Evolutionary conservation across 1,140 invertebrate genomes (phyloP).

Genomic region (Drosophila simulans): DNA sequence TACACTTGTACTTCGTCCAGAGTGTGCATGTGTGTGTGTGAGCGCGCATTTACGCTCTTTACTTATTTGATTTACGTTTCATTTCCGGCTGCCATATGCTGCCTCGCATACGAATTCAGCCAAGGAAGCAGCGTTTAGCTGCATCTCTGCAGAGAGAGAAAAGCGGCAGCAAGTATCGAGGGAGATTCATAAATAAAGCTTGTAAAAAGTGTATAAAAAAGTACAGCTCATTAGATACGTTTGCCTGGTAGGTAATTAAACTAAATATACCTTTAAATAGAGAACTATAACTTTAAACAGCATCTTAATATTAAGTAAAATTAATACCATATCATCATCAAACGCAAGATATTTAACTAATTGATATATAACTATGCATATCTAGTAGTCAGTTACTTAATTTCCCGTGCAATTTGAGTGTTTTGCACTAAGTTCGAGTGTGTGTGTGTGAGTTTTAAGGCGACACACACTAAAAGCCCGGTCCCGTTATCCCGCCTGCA

Average conservation of each 20-base stretch:
- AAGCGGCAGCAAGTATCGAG: background rate
- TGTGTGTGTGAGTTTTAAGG: conserved; percentile 35
- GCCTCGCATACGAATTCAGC: conserved; percentile 72
- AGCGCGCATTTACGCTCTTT: conserved; percentile 76
- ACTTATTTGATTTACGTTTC: conserved; percentile 84
- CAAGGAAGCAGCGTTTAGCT: conserved; percentile 47
- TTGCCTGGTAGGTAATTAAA: no score
- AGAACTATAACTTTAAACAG: no score
- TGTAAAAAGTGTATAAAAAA: background rate
- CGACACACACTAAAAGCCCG: conserved; percentile 33
- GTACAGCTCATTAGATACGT: no score
- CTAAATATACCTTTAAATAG: no score
- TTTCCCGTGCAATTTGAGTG: conserved; percentile 4
- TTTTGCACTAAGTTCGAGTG: conserved; percentile 22
- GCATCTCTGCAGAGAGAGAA: conserved; percentile 28
- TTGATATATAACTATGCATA: no score
- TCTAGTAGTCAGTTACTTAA: no score
- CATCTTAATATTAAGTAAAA: no score
- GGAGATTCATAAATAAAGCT: background rate
- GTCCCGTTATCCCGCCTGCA: background rate
- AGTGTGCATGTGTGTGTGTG: conserved; percentile 28
- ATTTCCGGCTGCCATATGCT: conserved; percentile 83
- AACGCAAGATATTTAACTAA: no score
- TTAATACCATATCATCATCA: no score
- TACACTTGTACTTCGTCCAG: conserved; percentile 58